Evolutionary conservation across 2,797 vertebrate species (phyloP).

Genomic region (Anniella stebbinsi): DNA sequence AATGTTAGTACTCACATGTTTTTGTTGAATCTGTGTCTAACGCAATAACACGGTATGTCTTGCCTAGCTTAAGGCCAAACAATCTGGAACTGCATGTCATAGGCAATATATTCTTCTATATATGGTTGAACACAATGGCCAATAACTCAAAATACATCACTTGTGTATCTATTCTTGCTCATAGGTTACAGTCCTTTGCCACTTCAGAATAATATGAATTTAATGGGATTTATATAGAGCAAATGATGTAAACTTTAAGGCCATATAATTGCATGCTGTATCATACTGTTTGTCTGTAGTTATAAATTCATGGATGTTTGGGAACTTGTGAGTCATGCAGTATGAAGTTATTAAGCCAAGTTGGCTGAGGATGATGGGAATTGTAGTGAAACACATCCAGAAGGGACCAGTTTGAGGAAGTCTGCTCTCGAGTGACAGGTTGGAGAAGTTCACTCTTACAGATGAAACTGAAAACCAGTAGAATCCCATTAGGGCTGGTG

Average conservation of each 20-base stretch:
- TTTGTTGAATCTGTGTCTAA: conserved; percentile 36
- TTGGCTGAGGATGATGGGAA: not conserved
- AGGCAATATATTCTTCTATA: conserved; percentile 11
- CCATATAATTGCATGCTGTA: not conserved
- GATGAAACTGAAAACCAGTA: too few relatives aligned
- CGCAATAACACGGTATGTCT: conserved; percentile 16
- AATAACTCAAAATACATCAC: not conserved
- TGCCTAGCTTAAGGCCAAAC: conserved; percentile 46
- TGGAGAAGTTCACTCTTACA: not conserved
- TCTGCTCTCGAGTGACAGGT: not conserved
- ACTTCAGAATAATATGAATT: not conserved
- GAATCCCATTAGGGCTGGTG: not conserved
- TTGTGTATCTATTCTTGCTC: not conserved
- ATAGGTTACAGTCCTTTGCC: not conserved
- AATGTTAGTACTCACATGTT: conserved; percentile 1
- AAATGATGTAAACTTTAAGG: not conserved
- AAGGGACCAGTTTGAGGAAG: not conserved
- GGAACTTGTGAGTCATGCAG: not conserved
- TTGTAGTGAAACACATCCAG: not conserved
- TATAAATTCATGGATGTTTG: not conserved
- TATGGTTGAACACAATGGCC: not conserved
- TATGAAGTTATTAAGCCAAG: not conserved
- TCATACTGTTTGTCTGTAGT: not conserved
- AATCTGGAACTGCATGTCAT: conserved; percentile 55
- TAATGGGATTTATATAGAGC: not conserved